Percentiles rank a stretch among this genome's conserved stretches.
Evolutionary conservation across 2,888 invertebrate genomes (phyloP).

Genomic region (Heliconius ismenius): DNA sequence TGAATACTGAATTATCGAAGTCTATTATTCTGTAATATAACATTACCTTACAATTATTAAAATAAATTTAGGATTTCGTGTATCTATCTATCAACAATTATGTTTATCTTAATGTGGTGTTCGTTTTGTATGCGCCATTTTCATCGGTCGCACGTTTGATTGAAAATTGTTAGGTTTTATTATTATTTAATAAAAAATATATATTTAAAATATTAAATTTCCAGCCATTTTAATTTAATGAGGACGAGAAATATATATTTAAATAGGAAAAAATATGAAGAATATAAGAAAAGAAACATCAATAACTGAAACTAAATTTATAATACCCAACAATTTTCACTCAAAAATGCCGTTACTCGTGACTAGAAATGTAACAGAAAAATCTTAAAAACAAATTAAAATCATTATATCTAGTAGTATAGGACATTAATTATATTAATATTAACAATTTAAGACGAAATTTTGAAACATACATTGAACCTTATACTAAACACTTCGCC

Average conservation of each 20-base stretch:
- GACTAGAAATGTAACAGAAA: slow-evolving; percentile 75
- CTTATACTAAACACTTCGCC: slow-evolving; percentile 55
- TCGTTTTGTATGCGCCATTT: slow-evolving; percentile 76
- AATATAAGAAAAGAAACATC: background rate
- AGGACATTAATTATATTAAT: slow-evolving; percentile 62
- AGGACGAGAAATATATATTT: background rate
- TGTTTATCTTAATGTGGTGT: slow-evolving; percentile 77
- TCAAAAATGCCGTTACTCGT: slow-evolving; percentile 71
- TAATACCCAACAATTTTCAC: slow-evolving; percentile 54
- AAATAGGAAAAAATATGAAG: no score
- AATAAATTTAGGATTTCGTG: slow-evolving; percentile 71
- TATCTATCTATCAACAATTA: slow-evolving; percentile 66
- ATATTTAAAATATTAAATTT: background rate
- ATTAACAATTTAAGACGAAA: slow-evolving; percentile 55
- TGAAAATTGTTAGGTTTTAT: slow-evolving; percentile 52
- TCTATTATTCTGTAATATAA: slow-evolving; percentile 73
- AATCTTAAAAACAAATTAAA: slow-evolving; percentile 58
- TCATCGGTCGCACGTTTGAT: slow-evolving; percentile 59
- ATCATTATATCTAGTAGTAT: slow-evolving; percentile 63
- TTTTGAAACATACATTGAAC: slow-evolving; percentile 49
- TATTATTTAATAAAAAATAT: background rate
- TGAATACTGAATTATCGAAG: slow-evolving; percentile 49
- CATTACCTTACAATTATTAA: slow-evolving; percentile 61
- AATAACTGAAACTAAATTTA: background rate
- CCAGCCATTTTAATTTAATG: slow-evolving; percentile 19